Base-by-base conservation (phyloP, 2,888 invertebrate genomes). In the Meiosimyza platycephala region DNA sequence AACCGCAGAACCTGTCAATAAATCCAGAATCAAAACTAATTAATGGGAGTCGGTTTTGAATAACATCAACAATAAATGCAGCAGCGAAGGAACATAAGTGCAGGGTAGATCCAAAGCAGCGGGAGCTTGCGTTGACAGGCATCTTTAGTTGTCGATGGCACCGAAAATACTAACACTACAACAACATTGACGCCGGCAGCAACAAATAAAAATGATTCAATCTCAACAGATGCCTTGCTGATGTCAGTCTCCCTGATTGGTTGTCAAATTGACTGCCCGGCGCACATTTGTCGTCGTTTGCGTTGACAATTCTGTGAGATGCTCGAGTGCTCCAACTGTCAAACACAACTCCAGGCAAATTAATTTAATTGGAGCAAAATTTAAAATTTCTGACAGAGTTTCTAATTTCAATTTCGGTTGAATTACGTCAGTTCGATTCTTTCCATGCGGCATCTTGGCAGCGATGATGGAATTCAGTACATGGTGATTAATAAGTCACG, bases 331-430 rank as follows among this genome's bases (percentile, higher is more conserved):
- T 12, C 11, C 55, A 12, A 40, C 57, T 67, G 68, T 69, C 60
- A 60, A 40, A 69, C 60, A 47, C 16, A 50, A 65, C 71, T 72
- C 54, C 63, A 72, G 73, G 70, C 76, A 76, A 76, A 76, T 76
- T 72, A 73, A 72, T 74, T 73, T 74, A 74, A 76, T 76, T 74
- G 70, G 76, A 73, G 60, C 52, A 55, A 68, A 72, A 73, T 74
- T 76, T 62, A 55, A 74, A 69, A 48, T 48, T 51, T 72, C 66
- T 74, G 74, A 74, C 73, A 76, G 9, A 40, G 73, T 76, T 70
- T 76, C 73, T 70, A 76, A 72, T 76, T 74, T 71, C 74, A 73
- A 48, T 6, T 13, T 51, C 33, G 11, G 16, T 9, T 40, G 40
- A 40, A 40, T 40, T 40, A 9, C 40, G 40, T 40, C 9, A 40